phyloP scores from a whole-genome alignment of 92 coral and sea anemone genomes.

The Epizoanthus rinbou region DNA sequence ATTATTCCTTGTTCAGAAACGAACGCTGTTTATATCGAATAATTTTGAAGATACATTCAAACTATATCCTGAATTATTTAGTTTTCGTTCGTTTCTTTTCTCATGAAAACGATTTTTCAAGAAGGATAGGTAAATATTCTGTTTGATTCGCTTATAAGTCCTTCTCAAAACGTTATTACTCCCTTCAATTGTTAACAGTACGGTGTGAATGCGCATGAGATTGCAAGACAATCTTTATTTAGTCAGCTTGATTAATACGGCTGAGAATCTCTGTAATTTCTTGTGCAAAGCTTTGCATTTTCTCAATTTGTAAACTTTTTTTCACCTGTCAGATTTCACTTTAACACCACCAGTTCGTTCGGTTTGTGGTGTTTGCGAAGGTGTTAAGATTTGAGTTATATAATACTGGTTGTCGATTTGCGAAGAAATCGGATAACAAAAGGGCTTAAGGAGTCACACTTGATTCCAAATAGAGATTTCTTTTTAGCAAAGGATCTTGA shows the following conservation, averaged over 20 bases:
- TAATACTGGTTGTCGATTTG: conserved; percentile 32
- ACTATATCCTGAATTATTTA: not conserved
- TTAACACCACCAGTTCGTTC: conserved; percentile 72
- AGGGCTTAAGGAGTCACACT: conserved; percentile 42
- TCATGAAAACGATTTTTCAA: not conserved
- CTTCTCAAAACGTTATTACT: not conserved
- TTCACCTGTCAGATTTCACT: conserved; percentile 76
- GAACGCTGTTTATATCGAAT: not conserved
- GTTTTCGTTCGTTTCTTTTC: not conserved
- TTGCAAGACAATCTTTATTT: not conserved
- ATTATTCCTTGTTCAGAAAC: not conserved
- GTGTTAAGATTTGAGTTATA: conserved; percentile 67
- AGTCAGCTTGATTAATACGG: not conserved
- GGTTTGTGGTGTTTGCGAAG: conserved; percentile 83
- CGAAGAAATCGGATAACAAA: conserved; percentile 33
- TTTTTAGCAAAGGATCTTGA: conserved; percentile 40
- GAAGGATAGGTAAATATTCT: not conserved
- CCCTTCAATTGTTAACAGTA: not conserved
- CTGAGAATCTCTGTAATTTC: conserved; percentile 14
- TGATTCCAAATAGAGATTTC: conserved; percentile 44
- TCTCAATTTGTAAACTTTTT: conserved; percentile 34
- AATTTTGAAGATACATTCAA: not conserved
- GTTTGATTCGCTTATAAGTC: not conserved
- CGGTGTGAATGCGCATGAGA: not conserved
- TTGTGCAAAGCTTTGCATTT: conserved; percentile 9